These are phyloP conservation scores for Scomberomorus guttatus DNA, from an alignment of 2,797 vertebrate genomes.

Conservation along the genomic window DNA sequence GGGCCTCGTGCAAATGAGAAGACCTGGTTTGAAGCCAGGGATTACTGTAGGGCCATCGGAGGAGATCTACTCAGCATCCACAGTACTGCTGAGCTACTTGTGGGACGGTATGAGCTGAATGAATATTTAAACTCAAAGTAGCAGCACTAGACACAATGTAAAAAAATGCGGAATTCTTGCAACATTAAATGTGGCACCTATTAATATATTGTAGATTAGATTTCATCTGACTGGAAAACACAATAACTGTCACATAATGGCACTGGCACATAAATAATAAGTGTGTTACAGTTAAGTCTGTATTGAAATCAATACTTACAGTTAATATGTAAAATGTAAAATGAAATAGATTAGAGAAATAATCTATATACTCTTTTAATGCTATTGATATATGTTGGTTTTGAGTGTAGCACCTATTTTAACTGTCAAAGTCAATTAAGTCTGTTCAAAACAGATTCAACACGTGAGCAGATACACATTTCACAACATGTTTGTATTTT, in stretches of 20 bases:
- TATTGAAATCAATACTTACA: neutral
- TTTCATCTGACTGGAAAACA: neutral
- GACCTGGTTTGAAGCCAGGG: slow-evolving; percentile 91
- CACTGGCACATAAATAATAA: neutral
- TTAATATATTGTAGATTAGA: neutral
- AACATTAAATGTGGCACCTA: neutral
- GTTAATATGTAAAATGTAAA: too few relatives aligned
- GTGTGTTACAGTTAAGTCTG: too few relatives aligned
- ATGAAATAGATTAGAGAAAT: too few relatives aligned
- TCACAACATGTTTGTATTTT: neutral
- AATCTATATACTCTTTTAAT: too few relatives aligned
- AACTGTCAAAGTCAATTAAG: neutral
- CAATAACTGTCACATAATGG: neutral
- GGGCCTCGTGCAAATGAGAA: slow-evolving; percentile 77
- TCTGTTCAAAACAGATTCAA: neutral
- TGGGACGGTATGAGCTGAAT: slow-evolving; percentile 30
- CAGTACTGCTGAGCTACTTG: slow-evolving; percentile 73
- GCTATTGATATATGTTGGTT: neutral
- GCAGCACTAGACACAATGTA: neutral
- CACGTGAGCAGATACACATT: neutral
- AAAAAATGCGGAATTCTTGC: neutral
- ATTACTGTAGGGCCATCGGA: slow-evolving; percentile 89
- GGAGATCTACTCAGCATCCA: slow-evolving; percentile 92
- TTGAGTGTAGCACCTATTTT: too few relatives aligned
- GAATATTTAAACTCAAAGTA: neutral